Evolutionary conservation across 2,797 vertebrate species (phyloP), one percentile per base, ranked within the genome.

Genomic region (Alfaro cultratus): DNA sequence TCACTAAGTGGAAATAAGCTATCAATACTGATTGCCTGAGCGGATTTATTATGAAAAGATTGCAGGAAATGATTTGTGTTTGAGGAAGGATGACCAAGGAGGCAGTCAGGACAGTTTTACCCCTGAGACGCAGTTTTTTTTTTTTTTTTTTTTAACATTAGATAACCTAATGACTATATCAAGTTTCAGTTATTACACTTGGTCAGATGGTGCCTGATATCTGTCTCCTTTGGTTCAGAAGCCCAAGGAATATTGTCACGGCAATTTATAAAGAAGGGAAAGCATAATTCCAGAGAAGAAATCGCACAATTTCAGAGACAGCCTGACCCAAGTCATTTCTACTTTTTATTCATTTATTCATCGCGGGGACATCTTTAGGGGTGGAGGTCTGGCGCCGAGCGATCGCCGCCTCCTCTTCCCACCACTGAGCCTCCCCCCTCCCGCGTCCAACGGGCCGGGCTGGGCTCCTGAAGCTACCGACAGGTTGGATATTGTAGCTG

Each of bases 401-500:
- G 90, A 86, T 93, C 86, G 91, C 93, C 95, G 95, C 94, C 93
- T 92, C 94, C 92, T 92, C 94, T 94, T 94, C 91, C 94, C 91
- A 91, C 93, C 93, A 92, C 94, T 93, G 92, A 86, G 77, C 39
- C 36, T 41, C 88, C 92, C 49, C 64, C 94, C 89, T 43, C 49
- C 49, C 21, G 89, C 89, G 90, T 95, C 95, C 95, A 96, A 95
- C 95, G 96, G 95, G 94, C 95, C 95, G 94, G 92, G 94, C 95
- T 95, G 95, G 94, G 97, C 96, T 97, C 97, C 97, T 96, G 96
- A 96, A 97, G 97, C 97, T 97, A 96, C 97, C 98, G 97, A 97
- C 98, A 99, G 98, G 98, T 99, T 99, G 98, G 95, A 97, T 97
- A 99, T 99, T 98, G 98, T 98, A 98, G 96, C 97, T 97, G 95